phyloP scores from a whole-genome alignment of 2,797 vertebrate species.

The Eulemur albifrons region DNA sequence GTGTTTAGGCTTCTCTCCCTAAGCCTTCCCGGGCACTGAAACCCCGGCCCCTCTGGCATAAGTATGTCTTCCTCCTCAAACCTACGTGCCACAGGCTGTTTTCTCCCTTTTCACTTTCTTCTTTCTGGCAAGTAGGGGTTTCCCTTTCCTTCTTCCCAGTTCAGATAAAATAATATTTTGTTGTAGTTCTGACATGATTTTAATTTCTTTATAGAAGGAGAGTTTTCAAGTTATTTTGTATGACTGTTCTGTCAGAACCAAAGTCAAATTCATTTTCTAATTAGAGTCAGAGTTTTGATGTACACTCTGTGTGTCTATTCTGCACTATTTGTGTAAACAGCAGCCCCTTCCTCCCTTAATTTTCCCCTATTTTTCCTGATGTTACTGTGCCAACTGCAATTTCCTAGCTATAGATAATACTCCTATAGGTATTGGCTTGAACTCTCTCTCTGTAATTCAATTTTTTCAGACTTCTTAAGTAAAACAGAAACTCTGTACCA shows the following conservation, averaged over 20 bases:
- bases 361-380: not conserved
- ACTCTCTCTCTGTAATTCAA: not conserved
- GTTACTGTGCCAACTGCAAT: not conserved
- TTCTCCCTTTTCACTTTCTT: not conserved
- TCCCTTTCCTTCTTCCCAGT: not conserved
- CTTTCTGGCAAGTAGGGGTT: not conserved
- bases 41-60: not conserved
- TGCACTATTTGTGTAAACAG: not conserved
- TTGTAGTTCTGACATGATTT: not conserved
- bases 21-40: not conserved
- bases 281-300: not conserved
- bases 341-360: not conserved
- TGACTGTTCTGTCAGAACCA: not conserved
- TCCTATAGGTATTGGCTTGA: not conserved
- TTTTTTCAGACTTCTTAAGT: not conserved
- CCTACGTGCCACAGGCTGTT: not conserved
- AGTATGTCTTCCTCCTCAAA: no score
- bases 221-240: not conserved
- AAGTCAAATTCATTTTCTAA: not conserved
- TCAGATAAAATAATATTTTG: not conserved
- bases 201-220: not conserved
- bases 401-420: not conserved
- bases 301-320: not conserved
- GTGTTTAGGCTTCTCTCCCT: not conserved
- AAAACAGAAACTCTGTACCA: not conserved